A percentile compares a stretch with the other conserved stretches of the same genome.
These are phyloP conservation scores for Allacma fusca DNA, from an alignment of 2,888 invertebrate genomes.

Conservation along the genomic window DNA sequence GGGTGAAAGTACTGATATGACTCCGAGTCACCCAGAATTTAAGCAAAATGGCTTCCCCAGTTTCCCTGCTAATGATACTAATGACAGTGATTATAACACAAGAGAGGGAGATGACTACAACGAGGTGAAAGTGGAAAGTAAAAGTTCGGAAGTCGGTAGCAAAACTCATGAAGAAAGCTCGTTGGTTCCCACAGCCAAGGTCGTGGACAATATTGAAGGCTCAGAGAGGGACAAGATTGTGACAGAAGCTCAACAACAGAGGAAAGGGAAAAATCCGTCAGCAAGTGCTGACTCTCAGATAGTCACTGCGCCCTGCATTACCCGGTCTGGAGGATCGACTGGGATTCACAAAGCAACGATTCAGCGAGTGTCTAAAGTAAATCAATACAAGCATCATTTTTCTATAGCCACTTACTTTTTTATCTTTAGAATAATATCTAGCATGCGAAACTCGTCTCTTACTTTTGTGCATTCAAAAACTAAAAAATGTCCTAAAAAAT, in stretches of 20 bases:
- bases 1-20: neutral
- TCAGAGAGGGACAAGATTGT: too few species aligned
- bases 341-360: constrained; percentile 44
- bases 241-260: too few species aligned
- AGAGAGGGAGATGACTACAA: too few species aligned
- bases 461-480: neutral
- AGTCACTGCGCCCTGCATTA: constrained; percentile 1
- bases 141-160: too few species aligned
- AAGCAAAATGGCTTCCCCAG: too few species aligned
- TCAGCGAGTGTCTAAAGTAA: constrained; percentile 54
- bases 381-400: constrained; percentile 48
- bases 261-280: neutral
- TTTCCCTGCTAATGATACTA: too few species aligned
- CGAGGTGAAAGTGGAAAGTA: neutral
- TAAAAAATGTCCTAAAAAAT: neutral
- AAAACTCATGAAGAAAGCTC: too few species aligned
- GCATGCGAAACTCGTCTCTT: neutral
- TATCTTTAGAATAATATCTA: neutral
- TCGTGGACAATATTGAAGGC: too few species aligned
- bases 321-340: constrained; percentile 21
- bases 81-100: neutral
- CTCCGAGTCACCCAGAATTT: too few species aligned
- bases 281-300: neutral
- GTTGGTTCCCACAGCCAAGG: too few species aligned
- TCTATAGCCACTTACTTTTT: constrained; percentile 13